Base-by-base conservation (phyloP, 2,797 vertebrate genomes). In the Sebastes glaucus region DNA sequence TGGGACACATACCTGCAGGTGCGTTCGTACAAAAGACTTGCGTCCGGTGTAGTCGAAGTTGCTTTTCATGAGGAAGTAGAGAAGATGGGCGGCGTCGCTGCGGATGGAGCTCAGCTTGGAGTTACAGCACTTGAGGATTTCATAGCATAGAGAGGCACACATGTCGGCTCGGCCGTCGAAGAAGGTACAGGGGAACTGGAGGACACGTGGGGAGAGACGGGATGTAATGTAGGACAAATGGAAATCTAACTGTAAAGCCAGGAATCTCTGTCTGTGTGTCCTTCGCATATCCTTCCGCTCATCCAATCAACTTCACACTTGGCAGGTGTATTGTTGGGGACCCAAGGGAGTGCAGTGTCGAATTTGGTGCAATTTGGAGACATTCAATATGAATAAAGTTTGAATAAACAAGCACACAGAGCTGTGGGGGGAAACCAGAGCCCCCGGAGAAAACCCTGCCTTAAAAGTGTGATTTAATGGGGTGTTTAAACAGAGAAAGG, bases 61-160 rank as follows among this genome's bases (percentile, higher is more conserved):
- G 93, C 98, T 99, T 86, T 97, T 97, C 99, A 99, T 99, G 84
- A 99, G 95, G 90, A 99, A 98, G 91, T 99, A 99, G 28, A 99
- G 97, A 13, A 99, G 96, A 71, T 98, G 97, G 0, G 98, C 99
- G 2, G 98, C 97, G n/a, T 99, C 97, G 0, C 94, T 97, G 52
- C 98, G 95, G 91, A 98, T 98, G 56, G 97, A 97, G 94, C 98
- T 98, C 86, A 99, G 95, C 88, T 99, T 99, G 91, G 98, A 99
- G 92, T 98, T 99, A 52, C 99, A 99, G 90, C 97, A 98, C 90
- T 99, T 99, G 57, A 99, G 96, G 82, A 97, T 97, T 94, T 99
- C 98, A 1, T 99, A 99, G 93, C 98, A 99, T 30, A 99, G 93
- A 2, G 97, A 96, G 35, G 98, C 96, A 22, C 99, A 99, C 97